Evolutionary conservation across 2,113 vertebrate species (phyloP), one percentile per base, ranked within the genome.

Genomic region (Fulica atra): DNA sequence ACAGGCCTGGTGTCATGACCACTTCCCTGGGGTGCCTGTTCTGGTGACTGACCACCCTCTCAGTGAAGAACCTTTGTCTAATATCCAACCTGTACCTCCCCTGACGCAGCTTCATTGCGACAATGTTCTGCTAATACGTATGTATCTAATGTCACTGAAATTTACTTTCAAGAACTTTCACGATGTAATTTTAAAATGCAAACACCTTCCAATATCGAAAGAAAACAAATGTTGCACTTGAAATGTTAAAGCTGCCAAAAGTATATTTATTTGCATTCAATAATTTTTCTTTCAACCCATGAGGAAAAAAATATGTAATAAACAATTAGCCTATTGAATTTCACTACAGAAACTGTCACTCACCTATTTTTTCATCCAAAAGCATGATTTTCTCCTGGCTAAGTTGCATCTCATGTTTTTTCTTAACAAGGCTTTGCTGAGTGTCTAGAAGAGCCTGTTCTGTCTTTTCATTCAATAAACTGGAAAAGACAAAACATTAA

Each of bases 281-380:
- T 1, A 23, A 3, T 26, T 66, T 73, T 79, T 86, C 61, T 60
- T 93, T 76, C 35, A 82, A 40, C 4, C 5, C 8, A 2, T 33
- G 50, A 80, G 35, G 61, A 81, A 66, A 86, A 69, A 82, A 90
- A 23, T 7, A 59, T 28, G 51, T 59, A 76, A 76, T 81, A 60
- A 72, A 78, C 31, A 85, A 93, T 24, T 54, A 44, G n/a, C 40
- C 53, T 64, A 82, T 19, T 71, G 51, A 94, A 81, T 74, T 70
- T 92, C 73, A 73, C 93, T 54, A 25, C 10, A 79, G 79, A 74
- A 65, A 76, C 6, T 7, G 35, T 88, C 86, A 97, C 96, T 97
- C 93, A 99, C 98, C 98, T 80, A 94, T 97, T 96, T 98, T 98
- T 96, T 98, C 97, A 90, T 98, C 96, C 93, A 98, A 97, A 89